Percentiles rank a stretch among this genome's conserved stretches.
Evolutionary conservation across 2,888 invertebrate genomes (phyloP).

Genomic region (Dendrolimus houi): DNA sequence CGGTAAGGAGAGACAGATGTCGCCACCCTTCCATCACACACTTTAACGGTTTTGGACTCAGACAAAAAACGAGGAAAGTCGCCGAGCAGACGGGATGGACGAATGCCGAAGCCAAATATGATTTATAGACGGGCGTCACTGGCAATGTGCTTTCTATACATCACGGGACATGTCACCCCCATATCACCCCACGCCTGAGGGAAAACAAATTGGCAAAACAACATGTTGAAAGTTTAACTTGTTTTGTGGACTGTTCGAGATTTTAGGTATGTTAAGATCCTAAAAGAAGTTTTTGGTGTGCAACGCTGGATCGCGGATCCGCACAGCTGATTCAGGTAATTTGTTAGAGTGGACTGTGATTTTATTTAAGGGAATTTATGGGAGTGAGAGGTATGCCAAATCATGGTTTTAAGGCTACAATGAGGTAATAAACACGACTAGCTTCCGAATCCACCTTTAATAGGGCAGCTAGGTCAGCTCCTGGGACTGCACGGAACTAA

Average conservation of each 20-base stretch:
- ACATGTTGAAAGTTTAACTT: not conserved
- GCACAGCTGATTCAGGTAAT: too few relatives aligned
- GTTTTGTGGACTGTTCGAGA: not conserved
- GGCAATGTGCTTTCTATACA: slow-evolving; percentile 69
- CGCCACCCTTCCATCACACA: slow-evolving; percentile 54
- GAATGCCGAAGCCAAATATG: slow-evolving; percentile 64
- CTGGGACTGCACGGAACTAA: too few relatives aligned
- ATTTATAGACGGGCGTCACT: slow-evolving; percentile 72
- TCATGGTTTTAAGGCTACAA: too few relatives aligned
- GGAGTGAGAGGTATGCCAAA: too few relatives aligned
- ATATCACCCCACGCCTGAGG: slow-evolving; percentile 19
- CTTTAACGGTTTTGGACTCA: slow-evolving; percentile 53
- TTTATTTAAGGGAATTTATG: too few relatives aligned
- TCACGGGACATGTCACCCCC: slow-evolving; percentile 50
- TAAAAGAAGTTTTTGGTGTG: too few relatives aligned
- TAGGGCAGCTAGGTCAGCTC: too few relatives aligned
- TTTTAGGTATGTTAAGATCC: not conserved
- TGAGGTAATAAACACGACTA: too few relatives aligned
- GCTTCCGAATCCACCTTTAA: too few relatives aligned
- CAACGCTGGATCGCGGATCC: too few relatives aligned
- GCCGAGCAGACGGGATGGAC: slow-evolving; percentile 52
- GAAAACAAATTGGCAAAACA: slow-evolving; percentile 1
- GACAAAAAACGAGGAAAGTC: slow-evolving; percentile 70
- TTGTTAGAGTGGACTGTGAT: too few relatives aligned
- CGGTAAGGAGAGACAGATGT: slow-evolving; percentile 38